Percentiles rank a stretch among this genome's conserved stretches.
Conservation (phyloP, 2,113 vertebrate genomes). For the Corythoichthys intestinalis region DNA sequence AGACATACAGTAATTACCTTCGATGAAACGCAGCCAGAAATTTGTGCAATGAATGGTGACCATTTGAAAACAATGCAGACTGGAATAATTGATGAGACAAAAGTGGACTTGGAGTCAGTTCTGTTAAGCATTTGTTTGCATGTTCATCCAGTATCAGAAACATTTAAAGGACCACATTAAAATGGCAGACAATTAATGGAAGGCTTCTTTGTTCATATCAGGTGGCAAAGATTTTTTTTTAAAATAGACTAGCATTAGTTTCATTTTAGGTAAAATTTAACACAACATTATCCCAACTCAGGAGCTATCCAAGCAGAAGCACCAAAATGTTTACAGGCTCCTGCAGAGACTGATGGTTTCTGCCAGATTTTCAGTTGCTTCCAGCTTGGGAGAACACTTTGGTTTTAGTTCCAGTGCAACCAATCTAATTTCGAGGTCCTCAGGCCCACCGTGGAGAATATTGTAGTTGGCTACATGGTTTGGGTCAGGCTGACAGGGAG, state of each 20-base stretch:
- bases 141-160: slow-evolving; percentile 19
- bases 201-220: slow-evolving; percentile 62
- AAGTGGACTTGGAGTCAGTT: neutral
- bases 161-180: slow-evolving; percentile 13
- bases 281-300: slow-evolving; percentile 27
- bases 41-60: no score
- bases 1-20: no score
- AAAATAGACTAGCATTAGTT: slow-evolving; percentile 54
- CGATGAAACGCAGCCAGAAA: no score
- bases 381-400: slow-evolving; percentile 46
- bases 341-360: slow-evolving; percentile 38
- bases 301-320: slow-evolving; percentile 54
- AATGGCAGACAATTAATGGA: slow-evolving; percentile 65
- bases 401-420: slow-evolving; percentile 28
- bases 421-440: slow-evolving; percentile 68
- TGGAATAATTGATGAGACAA: neutral
- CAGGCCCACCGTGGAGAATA: slow-evolving; percentile 42
- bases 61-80: no score
- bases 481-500: slow-evolving; percentile 40
- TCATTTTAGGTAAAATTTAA: slow-evolving; percentile 46
- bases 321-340: slow-evolving; percentile 55
- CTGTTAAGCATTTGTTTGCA: slow-evolving; percentile 24
- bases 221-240: slow-evolving; percentile 53
- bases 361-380: slow-evolving; percentile 42
- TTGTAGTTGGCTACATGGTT: slow-evolving; percentile 58